These are phyloP conservation scores for Drosophila bipectinata DNA, from an alignment of 1,140 invertebrate species.

Conservation along the genomic window DNA sequence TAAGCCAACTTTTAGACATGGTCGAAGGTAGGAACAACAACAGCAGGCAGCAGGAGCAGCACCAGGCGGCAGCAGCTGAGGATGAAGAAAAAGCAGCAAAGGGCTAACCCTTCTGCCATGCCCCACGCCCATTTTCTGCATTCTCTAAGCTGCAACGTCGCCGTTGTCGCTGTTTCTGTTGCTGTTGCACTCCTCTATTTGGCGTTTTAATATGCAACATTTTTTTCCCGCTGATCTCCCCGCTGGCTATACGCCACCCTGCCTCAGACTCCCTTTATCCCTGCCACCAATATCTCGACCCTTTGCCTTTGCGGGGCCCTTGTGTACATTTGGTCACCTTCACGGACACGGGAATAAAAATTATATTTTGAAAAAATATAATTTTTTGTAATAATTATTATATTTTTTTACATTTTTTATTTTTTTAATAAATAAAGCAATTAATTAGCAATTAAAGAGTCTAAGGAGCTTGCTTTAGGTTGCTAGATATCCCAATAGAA, in stretches of 20 bases:
- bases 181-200: conserved; percentile 74
- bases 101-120: conserved; percentile 40
- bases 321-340: conserved; percentile 72
- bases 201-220: conserved; percentile 78
- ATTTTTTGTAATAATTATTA: too few relatives aligned
- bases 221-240: conserved; percentile 57
- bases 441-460: too few relatives aligned
- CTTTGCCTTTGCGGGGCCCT: conserved; percentile 7
- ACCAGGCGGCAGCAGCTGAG: conserved; percentile 10
- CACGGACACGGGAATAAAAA: conserved; percentile 11
- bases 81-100: conserved; percentile 35
- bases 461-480: too few relatives aligned
- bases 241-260: conserved; percentile 14
- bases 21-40: conserved; percentile 34
- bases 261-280: background rate
- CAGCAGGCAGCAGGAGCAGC: conserved; percentile 6
- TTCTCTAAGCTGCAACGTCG: conserved; percentile 69
- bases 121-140: conserved; percentile 31
- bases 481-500: too few relatives aligned
- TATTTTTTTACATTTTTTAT: too few relatives aligned
- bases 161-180: conserved; percentile 22
- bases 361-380: background rate
- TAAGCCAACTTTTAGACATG: conserved; percentile 76
- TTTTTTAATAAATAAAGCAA: too few relatives aligned
- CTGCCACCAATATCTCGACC: background rate